These are phyloP conservation scores for Mungos mungo DNA, from an alignment of 2,113 vertebrate genomes.

Conservation along the genomic window DNA sequence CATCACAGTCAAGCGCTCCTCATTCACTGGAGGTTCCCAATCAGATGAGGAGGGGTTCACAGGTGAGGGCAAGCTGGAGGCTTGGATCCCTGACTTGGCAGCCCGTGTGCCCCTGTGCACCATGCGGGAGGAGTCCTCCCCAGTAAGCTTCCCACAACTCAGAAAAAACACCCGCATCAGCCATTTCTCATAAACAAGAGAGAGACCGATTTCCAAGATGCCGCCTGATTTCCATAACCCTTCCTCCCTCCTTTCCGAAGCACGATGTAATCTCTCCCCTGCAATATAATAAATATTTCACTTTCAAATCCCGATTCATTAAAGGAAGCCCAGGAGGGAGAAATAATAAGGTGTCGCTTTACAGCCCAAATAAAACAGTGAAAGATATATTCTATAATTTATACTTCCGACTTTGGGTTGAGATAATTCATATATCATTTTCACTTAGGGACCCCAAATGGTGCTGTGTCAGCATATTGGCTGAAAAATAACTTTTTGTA, in stretches of 20 bases:
- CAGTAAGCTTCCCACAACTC: not conserved
- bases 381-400: constrained; percentile 80
- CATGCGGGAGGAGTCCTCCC: not conserved
- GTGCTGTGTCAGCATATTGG: constrained; percentile 83
- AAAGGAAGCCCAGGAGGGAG: constrained; percentile 85
- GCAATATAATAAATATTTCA: constrained; percentile 87
- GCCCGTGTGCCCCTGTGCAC: fast-evolving
- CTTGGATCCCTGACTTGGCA: constrained; percentile 17
- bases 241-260: constrained; percentile 57
- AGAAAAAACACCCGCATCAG: fast-evolving
- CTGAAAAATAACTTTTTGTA: constrained; percentile 72
- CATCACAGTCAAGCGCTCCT: constrained; percentile 2
- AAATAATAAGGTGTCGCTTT: constrained; percentile 87
- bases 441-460: constrained; percentile 79
- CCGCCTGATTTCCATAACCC: constrained; percentile 67
- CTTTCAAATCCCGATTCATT: constrained; percentile 87
- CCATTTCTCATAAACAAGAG: constrained; percentile 60
- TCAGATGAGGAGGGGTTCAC: not conserved
- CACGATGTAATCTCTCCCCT: constrained; percentile 71
- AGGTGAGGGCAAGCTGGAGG: not conserved
- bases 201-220: constrained; percentile 48
- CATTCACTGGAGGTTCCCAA: not conserved
- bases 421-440: constrained; percentile 85
- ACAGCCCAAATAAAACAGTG: constrained; percentile 86
- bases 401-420: constrained; percentile 80